Evolutionary conservation across 2,797 vertebrate genomes (phyloP).

Genomic region (Danio aesculapii): DNA sequence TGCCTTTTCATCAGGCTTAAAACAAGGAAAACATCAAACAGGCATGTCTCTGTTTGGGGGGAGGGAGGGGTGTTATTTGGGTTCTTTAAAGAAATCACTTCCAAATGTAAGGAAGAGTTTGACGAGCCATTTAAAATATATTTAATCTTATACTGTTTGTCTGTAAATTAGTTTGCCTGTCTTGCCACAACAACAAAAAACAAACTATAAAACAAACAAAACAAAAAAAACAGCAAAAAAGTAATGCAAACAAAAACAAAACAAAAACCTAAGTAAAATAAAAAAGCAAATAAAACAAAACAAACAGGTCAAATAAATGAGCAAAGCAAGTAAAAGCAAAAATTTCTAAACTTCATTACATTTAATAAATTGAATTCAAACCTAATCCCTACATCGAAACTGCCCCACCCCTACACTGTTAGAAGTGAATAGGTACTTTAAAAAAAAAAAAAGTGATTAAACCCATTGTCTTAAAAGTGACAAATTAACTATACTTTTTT

Average conservation of each 20-base stretch:
- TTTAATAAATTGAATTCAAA: too few relatives aligned
- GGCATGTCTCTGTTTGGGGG: neutral
- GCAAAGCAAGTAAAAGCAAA: too few relatives aligned
- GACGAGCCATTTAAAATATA: neutral
- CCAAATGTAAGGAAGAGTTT: conserved; percentile 33
- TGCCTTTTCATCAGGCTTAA: neutral
- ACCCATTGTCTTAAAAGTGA: too few relatives aligned
- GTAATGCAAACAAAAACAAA: neutral
- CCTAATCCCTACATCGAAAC: too few relatives aligned
- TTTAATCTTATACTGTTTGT: neutral
- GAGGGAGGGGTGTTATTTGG: neutral
- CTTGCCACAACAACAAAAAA: neutral
- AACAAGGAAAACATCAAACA: neutral
- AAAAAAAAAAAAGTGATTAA: too few relatives aligned
- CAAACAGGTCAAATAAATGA: neutral
- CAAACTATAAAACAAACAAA: neutral
- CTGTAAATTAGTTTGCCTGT: neutral
- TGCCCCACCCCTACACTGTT: too few relatives aligned
- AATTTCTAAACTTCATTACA: too few relatives aligned
- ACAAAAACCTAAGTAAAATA: neutral
- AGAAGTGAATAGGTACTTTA: too few relatives aligned
- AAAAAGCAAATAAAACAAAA: too few relatives aligned
- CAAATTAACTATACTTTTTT: too few relatives aligned
- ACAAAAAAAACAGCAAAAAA: neutral
- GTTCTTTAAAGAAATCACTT: conserved; percentile 17